Evolutionary conservation across 2,113 vertebrate genomes (phyloP).

Genomic region (Cephalopholis sonnerati): DNA sequence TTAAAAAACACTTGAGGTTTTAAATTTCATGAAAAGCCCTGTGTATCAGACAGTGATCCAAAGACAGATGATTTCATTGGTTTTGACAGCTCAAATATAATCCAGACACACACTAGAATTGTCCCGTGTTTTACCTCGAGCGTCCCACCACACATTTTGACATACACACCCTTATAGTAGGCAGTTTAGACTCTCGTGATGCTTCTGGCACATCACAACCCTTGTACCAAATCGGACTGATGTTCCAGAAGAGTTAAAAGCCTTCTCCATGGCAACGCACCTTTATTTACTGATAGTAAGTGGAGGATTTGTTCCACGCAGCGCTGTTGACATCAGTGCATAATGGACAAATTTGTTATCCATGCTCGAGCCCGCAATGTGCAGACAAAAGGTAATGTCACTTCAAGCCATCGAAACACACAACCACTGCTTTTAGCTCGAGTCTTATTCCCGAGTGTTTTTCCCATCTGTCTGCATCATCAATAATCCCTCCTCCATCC

Average conservation of each 20-base stretch:
- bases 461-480: not conserved
- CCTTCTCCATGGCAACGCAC: slow-evolving; percentile 10
- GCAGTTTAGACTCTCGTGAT: not conserved
- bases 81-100: not conserved
- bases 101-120: not conserved
- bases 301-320: slow-evolving; percentile 28
- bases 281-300: slow-evolving; percentile 31
- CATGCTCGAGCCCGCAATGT: not conserved
- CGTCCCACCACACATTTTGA: not conserved
- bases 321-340: slow-evolving; percentile 23
- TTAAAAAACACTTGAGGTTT: not conserved
- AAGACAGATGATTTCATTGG: not conserved
- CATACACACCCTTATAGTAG: not conserved
- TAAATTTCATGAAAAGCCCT: not conserved
- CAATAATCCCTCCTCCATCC: slow-evolving; percentile 32
- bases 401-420: not conserved
- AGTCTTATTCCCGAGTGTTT: not conserved
- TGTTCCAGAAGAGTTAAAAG: slow-evolving; percentile 22
- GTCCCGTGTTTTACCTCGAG: not conserved
- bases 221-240: not conserved
- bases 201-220: not conserved
- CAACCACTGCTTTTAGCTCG: not conserved
- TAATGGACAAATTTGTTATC: slow-evolving; percentile 2
- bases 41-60: not conserved
- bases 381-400: not conserved